phyloP scores from a whole-genome alignment of 1,140 invertebrate genomes.

The Bombus picipes region DNA sequence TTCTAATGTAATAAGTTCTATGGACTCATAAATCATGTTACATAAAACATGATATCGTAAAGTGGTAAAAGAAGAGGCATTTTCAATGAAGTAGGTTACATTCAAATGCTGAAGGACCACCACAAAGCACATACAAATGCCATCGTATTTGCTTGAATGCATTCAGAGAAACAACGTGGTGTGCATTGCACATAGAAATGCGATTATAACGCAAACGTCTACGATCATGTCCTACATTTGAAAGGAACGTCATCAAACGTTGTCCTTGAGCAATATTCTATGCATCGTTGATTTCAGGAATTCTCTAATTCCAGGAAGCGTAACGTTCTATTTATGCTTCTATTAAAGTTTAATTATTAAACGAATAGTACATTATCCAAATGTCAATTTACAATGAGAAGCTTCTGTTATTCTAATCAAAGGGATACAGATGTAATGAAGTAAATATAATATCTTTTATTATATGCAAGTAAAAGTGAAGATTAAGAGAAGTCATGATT shows the following conservation, averaged over 20 bases:
- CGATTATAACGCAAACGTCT: constrained; percentile 3
- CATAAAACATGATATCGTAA: no score
- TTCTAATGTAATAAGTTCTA: background rate
- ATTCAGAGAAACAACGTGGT: background rate
- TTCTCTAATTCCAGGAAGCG: no score
- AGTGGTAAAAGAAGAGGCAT: background rate
- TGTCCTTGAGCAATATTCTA: background rate
- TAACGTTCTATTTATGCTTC: no score
- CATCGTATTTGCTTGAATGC: background rate
- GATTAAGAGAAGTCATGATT: no score
- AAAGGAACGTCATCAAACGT: background rate
- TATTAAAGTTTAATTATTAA: no score
- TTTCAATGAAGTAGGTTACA: background rate
- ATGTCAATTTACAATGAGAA: no score
- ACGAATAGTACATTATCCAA: no score
- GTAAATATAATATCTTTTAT: no score
- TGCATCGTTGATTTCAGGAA: background rate
- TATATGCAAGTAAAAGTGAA: no score
- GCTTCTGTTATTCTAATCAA: no score
- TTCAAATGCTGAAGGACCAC: background rate
- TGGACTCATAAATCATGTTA: background rate
- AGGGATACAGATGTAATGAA: no score
- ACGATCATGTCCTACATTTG: background rate
- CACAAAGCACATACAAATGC: constrained; percentile 2
- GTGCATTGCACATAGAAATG: background rate